Conservation (phyloP, 2,797 vertebrate species). For the Diglossa cyanea region DNA sequence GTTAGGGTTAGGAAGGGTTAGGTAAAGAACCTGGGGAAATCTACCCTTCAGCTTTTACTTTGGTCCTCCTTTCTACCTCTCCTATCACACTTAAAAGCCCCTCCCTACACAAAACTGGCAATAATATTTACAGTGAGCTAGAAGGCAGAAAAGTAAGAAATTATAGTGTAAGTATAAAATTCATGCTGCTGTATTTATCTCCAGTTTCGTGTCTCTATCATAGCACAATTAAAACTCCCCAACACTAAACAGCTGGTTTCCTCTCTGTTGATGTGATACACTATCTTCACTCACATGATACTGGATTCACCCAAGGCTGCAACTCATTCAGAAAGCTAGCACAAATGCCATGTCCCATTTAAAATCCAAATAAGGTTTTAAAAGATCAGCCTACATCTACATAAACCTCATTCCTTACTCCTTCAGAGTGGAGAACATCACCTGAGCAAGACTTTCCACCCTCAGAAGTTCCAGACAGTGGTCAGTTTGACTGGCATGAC, state of each 20-base stretch:
- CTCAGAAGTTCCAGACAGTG: not conserved
- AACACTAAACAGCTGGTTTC: not conserved
- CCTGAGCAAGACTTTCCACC: not conserved
- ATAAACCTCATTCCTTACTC: not conserved
- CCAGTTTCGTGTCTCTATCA: not conserved
- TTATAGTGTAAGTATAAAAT: not conserved
- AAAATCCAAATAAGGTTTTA: conserved; percentile 2
- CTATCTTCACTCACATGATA: not conserved
- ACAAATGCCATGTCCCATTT: not conserved
- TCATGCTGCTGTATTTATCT: not conserved
- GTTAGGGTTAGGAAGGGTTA: not conserved
- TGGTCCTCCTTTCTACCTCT: not conserved
- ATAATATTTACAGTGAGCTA: not conserved
- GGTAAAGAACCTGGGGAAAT: not conserved
- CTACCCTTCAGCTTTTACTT: not conserved
- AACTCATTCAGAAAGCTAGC: conserved; percentile 14
- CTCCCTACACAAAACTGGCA: not conserved
- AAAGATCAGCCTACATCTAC: not conserved
- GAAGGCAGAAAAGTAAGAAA: not conserved
- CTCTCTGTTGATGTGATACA: not conserved
- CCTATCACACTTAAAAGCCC: not conserved
- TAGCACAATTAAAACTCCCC: not conserved
- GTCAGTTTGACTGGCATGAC: not conserved
- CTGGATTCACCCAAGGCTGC: not conserved
- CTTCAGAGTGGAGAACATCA: not conserved